These are phyloP conservation scores for Coptotermes formosanus DNA, from an alignment of 1,140 invertebrate species.

Conservation along the genomic window DNA sequence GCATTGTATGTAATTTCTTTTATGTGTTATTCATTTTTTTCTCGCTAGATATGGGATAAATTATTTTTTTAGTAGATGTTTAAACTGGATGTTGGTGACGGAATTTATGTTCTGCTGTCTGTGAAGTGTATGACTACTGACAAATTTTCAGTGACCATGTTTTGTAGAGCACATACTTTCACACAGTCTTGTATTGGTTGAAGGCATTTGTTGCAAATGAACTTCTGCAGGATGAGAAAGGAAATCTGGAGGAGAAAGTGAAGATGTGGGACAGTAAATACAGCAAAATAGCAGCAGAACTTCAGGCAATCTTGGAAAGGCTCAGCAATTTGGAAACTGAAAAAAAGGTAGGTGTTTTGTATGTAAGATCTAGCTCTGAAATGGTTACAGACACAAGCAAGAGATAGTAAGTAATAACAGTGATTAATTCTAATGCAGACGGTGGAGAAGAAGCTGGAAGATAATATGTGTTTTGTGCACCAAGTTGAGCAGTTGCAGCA, in stretches of 20 bases:
- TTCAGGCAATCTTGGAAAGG: not conserved
- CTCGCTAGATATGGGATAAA: too few relatives aligned
- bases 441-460: slow-evolving; percentile 21
- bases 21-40: too few relatives aligned
- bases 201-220: not conserved
- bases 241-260: not conserved
- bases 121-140: too few relatives aligned
- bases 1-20: too few relatives aligned
- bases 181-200: not conserved
- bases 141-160: too few relatives aligned
- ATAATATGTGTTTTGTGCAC: not conserved
- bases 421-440: not conserved
- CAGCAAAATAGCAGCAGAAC: not conserved
- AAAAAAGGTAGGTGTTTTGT: not conserved
- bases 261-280: not conserved
- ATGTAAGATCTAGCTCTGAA: not conserved
- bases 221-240: not conserved
- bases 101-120: too few relatives aligned
- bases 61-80: too few relatives aligned
- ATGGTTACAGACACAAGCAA: too few relatives aligned
- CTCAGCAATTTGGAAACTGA: not conserved
- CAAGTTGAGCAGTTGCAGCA: not conserved
- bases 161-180: too few relatives aligned
- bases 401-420: too few relatives aligned
- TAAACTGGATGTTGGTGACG: too few relatives aligned